These are phyloP conservation scores for Macrosteles quadrilineatus DNA, from an alignment of 1,140 invertebrate genomes.

Conservation along the genomic window DNA sequence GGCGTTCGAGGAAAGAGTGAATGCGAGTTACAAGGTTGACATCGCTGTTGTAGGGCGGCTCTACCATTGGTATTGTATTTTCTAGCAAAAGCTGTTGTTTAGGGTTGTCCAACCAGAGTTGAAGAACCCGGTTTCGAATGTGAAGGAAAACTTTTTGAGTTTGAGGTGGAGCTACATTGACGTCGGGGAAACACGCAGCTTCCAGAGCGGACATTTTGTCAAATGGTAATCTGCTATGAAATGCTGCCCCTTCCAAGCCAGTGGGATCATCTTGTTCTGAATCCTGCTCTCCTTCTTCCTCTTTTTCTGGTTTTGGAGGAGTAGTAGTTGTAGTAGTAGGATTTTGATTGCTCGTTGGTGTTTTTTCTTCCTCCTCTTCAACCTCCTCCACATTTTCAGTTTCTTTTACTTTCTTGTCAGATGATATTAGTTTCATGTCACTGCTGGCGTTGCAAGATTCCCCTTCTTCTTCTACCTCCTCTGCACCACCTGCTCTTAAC, in stretches of 20 bases:
- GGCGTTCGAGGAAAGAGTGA: constrained; percentile 91
- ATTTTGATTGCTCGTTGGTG: constrained; percentile 8
- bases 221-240: constrained; percentile 90
- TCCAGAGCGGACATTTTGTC: constrained; percentile 95
- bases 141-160: constrained; percentile 91
- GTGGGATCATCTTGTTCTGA: constrained; percentile 54
- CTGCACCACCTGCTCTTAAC: constrained; percentile 26
- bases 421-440: constrained; percentile 28
- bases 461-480: constrained; percentile 34
- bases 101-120: constrained; percentile 96
- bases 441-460: constrained; percentile 35
- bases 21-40: constrained; percentile 77
- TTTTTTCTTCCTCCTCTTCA: not conserved
- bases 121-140: constrained; percentile 91
- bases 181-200: constrained; percentile 90
- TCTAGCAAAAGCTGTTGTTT: constrained; percentile 89
- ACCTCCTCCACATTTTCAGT: not conserved
- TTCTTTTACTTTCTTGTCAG: constrained; percentile 35
- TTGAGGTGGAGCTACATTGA: constrained; percentile 73
- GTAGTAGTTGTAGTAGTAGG: constrained; percentile 22
- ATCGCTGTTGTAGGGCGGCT: constrained; percentile 92
- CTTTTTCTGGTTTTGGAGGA: constrained; percentile 41
- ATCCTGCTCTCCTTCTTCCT: constrained; percentile 48
- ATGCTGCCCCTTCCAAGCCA: constrained; percentile 88
- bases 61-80: constrained; percentile 77